Conservation (phyloP, 2,888 invertebrate genomes). For the Nomada goodeniana region DNA sequence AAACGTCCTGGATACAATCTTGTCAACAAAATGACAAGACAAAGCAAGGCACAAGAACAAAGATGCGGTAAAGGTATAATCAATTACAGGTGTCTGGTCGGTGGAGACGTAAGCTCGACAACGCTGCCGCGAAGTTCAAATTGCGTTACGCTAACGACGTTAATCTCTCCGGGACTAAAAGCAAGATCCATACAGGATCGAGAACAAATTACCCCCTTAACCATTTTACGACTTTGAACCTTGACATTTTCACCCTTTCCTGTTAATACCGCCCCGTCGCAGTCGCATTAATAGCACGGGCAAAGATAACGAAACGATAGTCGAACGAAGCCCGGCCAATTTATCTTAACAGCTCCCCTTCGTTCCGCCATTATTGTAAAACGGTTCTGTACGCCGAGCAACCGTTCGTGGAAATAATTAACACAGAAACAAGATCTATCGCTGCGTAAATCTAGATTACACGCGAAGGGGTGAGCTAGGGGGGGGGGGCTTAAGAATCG, state of each 20-base stretch:
- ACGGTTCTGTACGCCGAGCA: conserved; percentile 26
- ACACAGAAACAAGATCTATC: conserved; percentile 52
- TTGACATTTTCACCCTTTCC: conserved; percentile 22
- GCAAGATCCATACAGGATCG: neutral
- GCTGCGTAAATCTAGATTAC: conserved; percentile 49
- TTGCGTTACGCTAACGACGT: neutral
- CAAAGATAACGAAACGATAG: conserved; percentile 35
- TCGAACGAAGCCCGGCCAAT: conserved; percentile 29
- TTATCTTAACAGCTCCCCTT: conserved; percentile 52
- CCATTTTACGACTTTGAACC: conserved; percentile 12
- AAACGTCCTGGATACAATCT: neutral
- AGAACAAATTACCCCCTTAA: conserved; percentile 7
- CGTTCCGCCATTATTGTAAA: conserved; percentile 49
- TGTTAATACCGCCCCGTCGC: conserved; percentile 50
- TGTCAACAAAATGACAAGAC: too few relatives aligned
- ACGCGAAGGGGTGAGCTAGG: neutral
- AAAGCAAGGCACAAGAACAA: neutral
- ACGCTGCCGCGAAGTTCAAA: neutral
- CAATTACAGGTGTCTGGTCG: neutral
- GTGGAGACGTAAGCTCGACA: neutral
- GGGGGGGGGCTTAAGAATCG: conserved; percentile 25
- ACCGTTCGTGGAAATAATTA: conserved; percentile 55
- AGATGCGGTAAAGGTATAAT: too few relatives aligned
- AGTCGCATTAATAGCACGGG: conserved; percentile 47
- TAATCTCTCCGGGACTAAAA: neutral